phyloP scores from a whole-genome alignment of 2,113 vertebrate genomes.

The Polypterus bichir region DNA sequence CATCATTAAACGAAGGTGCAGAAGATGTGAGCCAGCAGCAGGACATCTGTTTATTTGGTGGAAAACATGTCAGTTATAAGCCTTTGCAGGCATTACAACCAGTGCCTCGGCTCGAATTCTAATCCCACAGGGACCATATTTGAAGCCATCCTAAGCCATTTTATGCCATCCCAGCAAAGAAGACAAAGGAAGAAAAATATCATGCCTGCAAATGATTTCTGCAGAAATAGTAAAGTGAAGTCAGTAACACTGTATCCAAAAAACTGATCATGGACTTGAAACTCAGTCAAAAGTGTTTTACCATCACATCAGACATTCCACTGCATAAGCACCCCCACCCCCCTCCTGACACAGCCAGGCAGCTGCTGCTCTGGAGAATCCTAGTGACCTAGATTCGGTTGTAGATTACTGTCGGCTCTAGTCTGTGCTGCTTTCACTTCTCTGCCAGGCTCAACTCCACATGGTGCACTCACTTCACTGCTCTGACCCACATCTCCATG shows the following conservation, averaged over 20 bases:
- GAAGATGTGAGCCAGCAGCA: too few species aligned
- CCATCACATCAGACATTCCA: conserved; percentile 3
- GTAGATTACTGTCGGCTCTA: conserved; percentile 55
- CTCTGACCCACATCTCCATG: conserved; percentile 77
- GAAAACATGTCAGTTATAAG: too few species aligned
- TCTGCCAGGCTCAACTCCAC: conserved; percentile 45
- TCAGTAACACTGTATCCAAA: not conserved
- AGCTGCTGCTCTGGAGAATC: conserved; percentile 58
- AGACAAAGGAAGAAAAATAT: too few species aligned
- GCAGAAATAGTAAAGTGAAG: not conserved
- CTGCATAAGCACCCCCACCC: conserved; percentile 16
- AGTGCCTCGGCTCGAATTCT: too few species aligned
- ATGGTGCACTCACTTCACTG: conserved; percentile 50
- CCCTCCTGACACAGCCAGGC: conserved; percentile 27
- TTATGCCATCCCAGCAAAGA: too few species aligned
- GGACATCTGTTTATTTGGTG: too few species aligned
- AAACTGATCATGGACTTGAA: not conserved
- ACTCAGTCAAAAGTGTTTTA: conserved; percentile 2
- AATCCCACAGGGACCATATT: too few species aligned
- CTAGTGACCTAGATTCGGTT: conserved; percentile 78
- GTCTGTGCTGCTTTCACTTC: conserved; percentile 31
- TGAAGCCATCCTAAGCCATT: too few species aligned
- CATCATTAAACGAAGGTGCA: too few species aligned
- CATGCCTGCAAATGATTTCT: too few species aligned
- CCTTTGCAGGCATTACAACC: too few species aligned